These are phyloP conservation scores for Trichonephila clavata DNA, from an alignment of 1,140 invertebrate genomes.

Conservation along the genomic window DNA sequence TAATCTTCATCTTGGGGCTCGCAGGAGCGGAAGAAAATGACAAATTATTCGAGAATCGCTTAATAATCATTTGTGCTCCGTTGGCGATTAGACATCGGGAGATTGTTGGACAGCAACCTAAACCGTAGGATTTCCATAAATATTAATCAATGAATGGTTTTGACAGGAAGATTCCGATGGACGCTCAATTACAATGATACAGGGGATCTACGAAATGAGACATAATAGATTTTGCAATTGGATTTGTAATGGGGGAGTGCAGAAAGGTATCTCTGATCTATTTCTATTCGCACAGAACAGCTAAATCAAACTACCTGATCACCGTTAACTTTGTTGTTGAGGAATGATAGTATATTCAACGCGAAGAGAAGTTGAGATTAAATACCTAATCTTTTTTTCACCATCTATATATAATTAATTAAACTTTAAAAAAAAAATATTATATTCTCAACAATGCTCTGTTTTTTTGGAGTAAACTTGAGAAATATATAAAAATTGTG, in stretches of 20 bases:
- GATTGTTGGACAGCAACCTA: constrained; percentile 25
- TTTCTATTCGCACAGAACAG: neutral
- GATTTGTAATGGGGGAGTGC: neutral
- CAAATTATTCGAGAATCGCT: constrained; percentile 74
- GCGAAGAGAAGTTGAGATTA: no score
- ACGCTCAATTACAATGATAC: constrained; percentile 30
- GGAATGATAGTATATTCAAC: neutral
- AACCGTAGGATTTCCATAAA: constrained; percentile 60
- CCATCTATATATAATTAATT: no score
- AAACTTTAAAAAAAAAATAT: no score
- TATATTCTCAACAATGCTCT: no score
- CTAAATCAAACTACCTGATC: neutral
- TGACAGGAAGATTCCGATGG: constrained; percentile 59
- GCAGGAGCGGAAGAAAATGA: constrained; percentile 69
- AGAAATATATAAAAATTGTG: no score
- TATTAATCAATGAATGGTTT: constrained; percentile 71
- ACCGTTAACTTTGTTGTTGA: neutral
- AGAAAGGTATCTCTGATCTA: neutral
- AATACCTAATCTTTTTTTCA: no score
- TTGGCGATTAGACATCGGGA: constrained; percentile 12
- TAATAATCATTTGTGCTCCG: constrained; percentile 76
- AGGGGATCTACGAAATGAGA: constrained; percentile 45
- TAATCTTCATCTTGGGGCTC: constrained; percentile 72
- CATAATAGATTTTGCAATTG: constrained; percentile 9
- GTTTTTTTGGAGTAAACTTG: no score